A percentile compares a stretch with the other conserved stretches of the same genome.
phyloP scores from a whole-genome alignment of 2,888 invertebrate genomes.

The Bedellia somnulentella region DNA sequence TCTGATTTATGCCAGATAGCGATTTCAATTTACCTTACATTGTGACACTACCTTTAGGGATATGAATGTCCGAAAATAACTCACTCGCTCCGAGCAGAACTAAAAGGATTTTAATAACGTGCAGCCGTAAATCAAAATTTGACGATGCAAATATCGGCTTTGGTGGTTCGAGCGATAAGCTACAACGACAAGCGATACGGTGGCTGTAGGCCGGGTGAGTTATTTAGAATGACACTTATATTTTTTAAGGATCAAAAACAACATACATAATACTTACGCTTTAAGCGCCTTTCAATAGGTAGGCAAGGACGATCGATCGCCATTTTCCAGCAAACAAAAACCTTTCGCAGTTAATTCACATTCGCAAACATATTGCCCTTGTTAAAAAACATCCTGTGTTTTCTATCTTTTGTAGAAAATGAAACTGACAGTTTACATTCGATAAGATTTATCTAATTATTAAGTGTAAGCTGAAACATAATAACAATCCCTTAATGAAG shows the following conservation, averaged over 20 bases:
- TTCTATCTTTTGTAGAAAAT: too few relatives aligned
- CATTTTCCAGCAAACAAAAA: neutral
- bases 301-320: slow-evolving; percentile 10
- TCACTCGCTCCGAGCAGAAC: slow-evolving; percentile 15
- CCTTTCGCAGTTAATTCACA: too few relatives aligned
- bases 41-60: slow-evolving; percentile 20
- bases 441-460: too few relatives aligned
- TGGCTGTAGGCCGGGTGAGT: slow-evolving; percentile 25
- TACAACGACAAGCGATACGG: slow-evolving; percentile 33
- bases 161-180: slow-evolving; percentile 18
- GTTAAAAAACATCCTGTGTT: too few relatives aligned
- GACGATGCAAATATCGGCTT: slow-evolving; percentile 37
- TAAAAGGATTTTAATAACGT: slow-evolving; percentile 35
- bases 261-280: slow-evolving; percentile 44
- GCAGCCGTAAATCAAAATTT: slow-evolving; percentile 44
- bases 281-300: slow-evolving; percentile 32
- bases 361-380: too few relatives aligned
- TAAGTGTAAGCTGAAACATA: too few relatives aligned
- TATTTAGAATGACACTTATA: slow-evolving; percentile 26
- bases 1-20: slow-evolving; percentile 7
- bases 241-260: slow-evolving; percentile 34
- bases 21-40: slow-evolving; percentile 24
- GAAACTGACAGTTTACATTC: too few relatives aligned
- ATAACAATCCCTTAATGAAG: too few relatives aligned
- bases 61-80: slow-evolving; percentile 16